A percentile compares a stretch with the other conserved stretches of the same genome.
These are phyloP conservation scores for Perca fluviatilis DNA, from an alignment of 2,113 vertebrate genomes.

Conservation along the genomic window DNA sequence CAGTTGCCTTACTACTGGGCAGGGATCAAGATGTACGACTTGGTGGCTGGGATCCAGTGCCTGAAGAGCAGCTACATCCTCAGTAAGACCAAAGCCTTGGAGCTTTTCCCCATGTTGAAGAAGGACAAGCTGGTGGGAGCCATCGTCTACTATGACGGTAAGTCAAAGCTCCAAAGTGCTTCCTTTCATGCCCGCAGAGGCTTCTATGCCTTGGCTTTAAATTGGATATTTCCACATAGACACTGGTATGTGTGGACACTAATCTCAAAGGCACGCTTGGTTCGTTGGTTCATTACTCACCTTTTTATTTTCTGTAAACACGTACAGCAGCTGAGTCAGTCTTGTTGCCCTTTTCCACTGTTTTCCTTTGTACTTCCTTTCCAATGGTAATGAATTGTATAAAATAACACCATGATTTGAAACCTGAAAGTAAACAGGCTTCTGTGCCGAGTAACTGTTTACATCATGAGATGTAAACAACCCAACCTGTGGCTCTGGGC, in stretches of 20 bases:
- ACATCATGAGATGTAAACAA: no score
- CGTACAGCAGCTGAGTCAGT: conserved; percentile 27
- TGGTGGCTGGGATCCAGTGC: conserved; percentile 94
- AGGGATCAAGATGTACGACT: conserved; percentile 96
- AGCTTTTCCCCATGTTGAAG: conserved; percentile 97
- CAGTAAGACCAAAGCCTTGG: conserved; percentile 92
- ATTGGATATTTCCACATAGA: not conserved
- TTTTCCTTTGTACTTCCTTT: not conserved
- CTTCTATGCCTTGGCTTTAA: not conserved
- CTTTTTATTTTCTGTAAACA: conserved; percentile 52
- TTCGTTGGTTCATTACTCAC: conserved; percentile 6
- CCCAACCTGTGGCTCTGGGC: no score
- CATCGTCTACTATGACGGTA: conserved; percentile 98
- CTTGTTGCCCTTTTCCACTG: conserved; percentile 6
- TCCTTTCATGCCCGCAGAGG: not conserved
- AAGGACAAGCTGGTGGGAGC: conserved; percentile 94
- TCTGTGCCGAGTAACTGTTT: no score
- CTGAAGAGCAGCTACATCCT: conserved; percentile 96
- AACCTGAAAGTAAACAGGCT: no score
- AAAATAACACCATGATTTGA: not conserved
- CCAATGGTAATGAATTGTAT: not conserved
- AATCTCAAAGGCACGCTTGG: not conserved
- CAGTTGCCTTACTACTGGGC: conserved; percentile 98
- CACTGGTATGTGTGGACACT: conserved; percentile 4
- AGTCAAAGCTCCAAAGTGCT: conserved; percentile 30